Evolutionary conservation across 2,888 invertebrate species (phyloP).

Genomic region (Lithophane socia): DNA sequence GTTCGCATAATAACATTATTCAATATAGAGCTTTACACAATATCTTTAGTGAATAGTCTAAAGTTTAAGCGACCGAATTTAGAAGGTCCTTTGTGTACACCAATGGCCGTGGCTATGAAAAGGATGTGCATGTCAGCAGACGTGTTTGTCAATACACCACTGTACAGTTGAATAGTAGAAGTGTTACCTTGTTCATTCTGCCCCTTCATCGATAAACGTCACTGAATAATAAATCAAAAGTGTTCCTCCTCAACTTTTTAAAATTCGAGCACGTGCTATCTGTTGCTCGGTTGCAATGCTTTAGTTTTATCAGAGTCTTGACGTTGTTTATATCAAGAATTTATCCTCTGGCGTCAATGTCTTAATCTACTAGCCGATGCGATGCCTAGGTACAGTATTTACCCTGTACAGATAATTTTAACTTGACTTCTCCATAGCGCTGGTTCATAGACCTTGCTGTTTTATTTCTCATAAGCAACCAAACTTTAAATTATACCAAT

Average conservation of each 20-base stretch:
- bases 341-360: neutral
- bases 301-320: neutral
- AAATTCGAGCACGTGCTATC: no score
- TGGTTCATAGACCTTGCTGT: neutral
- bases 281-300: neutral
- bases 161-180: slow-evolving; percentile 33
- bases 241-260: no score
- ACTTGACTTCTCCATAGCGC: no score
- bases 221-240: neutral
- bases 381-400: neutral
- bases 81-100: slow-evolving; percentile 66
- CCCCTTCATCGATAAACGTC: neutral
- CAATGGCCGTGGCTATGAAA: slow-evolving; percentile 69
- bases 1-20: slow-evolving; percentile 58
- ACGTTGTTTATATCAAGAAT: neutral
- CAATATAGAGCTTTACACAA: slow-evolving; percentile 58
- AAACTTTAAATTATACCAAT: no score
- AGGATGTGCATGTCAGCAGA: slow-evolving; percentile 77
- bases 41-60: slow-evolving; percentile 62
- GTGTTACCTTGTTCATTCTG: neutral
- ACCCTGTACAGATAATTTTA: neutral
- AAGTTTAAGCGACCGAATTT: slow-evolving; percentile 68
- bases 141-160: slow-evolving; percentile 70
- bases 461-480: neutral
- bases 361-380: neutral